Evolutionary conservation across 2,113 vertebrate species (phyloP).

Genomic region (Scytalopus superciliaris): DNA sequence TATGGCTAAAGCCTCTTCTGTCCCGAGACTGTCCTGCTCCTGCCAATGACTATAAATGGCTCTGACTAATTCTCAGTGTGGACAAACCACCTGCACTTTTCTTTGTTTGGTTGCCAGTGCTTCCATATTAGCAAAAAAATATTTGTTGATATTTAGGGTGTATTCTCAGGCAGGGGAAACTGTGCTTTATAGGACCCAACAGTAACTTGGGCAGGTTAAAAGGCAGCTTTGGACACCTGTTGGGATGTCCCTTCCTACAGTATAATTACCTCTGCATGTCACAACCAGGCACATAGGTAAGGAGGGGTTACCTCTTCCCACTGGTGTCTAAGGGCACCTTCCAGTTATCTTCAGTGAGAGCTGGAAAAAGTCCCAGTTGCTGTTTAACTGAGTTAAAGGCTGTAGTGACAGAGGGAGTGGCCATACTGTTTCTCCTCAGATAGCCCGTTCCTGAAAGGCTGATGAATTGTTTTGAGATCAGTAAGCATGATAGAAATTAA

Average conservation of each 20-base stretch:
- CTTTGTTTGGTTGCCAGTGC: background rate
- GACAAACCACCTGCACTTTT: background rate
- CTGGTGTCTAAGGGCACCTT: background rate
- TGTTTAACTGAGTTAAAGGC: background rate
- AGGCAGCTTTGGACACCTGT: background rate
- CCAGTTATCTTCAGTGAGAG: background rate
- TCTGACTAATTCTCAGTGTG: background rate
- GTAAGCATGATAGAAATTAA: background rate
- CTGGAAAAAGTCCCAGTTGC: background rate
- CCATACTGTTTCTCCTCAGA: background rate
- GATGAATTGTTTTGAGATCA: background rate
- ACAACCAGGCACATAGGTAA: background rate
- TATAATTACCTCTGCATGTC: background rate
- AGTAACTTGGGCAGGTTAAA: background rate
- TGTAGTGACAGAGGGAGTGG: background rate
- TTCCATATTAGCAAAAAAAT: background rate
- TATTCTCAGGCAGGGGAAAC: background rate
- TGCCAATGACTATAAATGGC: background rate
- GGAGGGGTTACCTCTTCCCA: background rate
- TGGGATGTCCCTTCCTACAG: background rate
- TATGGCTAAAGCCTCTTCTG: background rate
- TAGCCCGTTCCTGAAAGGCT: background rate
- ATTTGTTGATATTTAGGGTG: background rate
- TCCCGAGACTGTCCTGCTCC: background rate
- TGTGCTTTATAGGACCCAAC: accelerated